Evolutionary conservation across 2,797 vertebrate species (phyloP).

Genomic region (Ateles fusciceps): DNA sequence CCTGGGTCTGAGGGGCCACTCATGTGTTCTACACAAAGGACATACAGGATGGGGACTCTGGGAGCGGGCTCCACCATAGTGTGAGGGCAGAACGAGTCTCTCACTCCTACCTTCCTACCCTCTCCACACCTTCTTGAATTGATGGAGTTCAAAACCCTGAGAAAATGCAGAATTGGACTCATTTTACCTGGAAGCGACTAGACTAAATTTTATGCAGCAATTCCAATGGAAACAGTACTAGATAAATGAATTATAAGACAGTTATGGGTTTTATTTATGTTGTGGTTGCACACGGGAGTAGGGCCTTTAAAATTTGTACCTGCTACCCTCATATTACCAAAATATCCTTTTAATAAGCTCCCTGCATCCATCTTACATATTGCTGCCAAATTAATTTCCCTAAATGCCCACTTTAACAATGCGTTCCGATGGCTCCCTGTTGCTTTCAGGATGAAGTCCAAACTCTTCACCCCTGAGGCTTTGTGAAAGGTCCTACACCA

Average conservation of each 20-base stretch:
- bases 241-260: neutral
- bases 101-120: neutral
- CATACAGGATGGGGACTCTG: neutral
- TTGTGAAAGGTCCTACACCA: neutral
- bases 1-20: neutral
- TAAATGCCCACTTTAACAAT: slow-evolving; percentile 49
- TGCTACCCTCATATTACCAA: slow-evolving; percentile 1
- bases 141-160: neutral
- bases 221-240: neutral
- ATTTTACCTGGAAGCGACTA: neutral
- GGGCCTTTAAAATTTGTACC: slow-evolving; percentile 41
- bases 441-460: slow-evolving; percentile 49
- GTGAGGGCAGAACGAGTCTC: neutral
- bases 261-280: neutral
- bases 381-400: slow-evolving; percentile 62
- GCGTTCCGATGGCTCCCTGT: neutral
- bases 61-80: neutral
- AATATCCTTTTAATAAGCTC: slow-evolving; percentile 63
- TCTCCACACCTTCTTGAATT: neutral
- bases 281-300: neutral
- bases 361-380: slow-evolving; percentile 7
- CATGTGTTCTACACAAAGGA: neutral
- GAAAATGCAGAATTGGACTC: neutral
- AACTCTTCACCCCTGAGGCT: neutral
- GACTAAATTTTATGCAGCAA: neutral